phyloP scores from a whole-genome alignment of 2,888 invertebrate species.

The Leucophenga maculata region DNA sequence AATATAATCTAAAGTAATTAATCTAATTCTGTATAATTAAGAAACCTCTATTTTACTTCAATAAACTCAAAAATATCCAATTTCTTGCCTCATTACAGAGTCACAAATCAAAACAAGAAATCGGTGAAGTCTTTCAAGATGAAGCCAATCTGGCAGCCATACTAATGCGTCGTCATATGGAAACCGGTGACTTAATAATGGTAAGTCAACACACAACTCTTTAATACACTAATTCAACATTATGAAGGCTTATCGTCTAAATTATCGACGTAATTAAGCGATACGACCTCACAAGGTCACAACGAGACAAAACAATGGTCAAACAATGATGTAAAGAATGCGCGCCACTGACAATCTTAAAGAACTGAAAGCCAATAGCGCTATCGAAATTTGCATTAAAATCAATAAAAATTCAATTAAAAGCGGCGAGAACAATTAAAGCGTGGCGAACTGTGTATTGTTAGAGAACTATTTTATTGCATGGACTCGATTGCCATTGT shows the following conservation, averaged over 20 bases:
- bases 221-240: not conserved
- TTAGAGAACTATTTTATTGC: no score
- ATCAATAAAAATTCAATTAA: slow-evolving; percentile 21
- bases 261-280: not conserved
- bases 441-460: not conserved
- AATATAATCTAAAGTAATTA: no score
- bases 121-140: slow-evolving; percentile 92
- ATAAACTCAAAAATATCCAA: not conserved
- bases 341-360: not conserved
- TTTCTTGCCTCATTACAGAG: slow-evolving; percentile 45
- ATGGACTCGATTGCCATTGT: slow-evolving; percentile 9
- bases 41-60: not conserved
- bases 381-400: slow-evolving; percentile 16
- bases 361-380: not conserved
- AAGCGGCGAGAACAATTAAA: slow-evolving; percentile 17
- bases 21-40: no score
- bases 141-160: slow-evolving; percentile 89
- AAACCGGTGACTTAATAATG: slow-evolving; percentile 86
- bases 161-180: slow-evolving; percentile 84
- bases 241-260: not conserved
- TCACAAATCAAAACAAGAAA: slow-evolving; percentile 71
- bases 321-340: not conserved
- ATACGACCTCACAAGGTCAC: slow-evolving; percentile 47
- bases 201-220: slow-evolving; percentile 78
- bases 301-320: slow-evolving; percentile 20